These are phyloP conservation scores for Coccyzus lansbergi DNA, from an alignment of 2,797 vertebrate genomes.

Conservation along the genomic window DNA sequence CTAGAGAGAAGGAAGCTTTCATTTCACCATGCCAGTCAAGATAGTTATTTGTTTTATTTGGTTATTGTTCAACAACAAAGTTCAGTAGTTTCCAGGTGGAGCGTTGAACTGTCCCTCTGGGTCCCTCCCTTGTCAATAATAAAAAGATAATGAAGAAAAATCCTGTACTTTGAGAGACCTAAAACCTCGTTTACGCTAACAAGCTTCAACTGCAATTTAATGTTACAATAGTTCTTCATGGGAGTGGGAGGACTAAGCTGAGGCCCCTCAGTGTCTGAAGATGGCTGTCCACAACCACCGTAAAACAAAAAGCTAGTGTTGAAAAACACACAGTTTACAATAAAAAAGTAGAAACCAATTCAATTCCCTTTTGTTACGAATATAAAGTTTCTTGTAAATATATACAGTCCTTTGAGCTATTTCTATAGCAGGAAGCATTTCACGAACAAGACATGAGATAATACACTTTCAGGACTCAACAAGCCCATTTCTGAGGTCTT, in stretches of 20 bases:
- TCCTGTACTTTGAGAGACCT: conserved; percentile 74
- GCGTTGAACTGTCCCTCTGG: conserved; percentile 54
- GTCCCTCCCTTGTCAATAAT: conserved; percentile 73
- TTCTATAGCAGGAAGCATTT: conserved; percentile 82
- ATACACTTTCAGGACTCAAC: conserved; percentile 72
- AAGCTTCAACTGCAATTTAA: conserved; percentile 68
- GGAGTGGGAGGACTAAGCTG: conserved; percentile 65
- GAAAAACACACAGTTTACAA: conserved; percentile 86
- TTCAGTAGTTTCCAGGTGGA: conserved; percentile 72
- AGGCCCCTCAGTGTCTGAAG: conserved; percentile 68
- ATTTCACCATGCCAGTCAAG: conserved; percentile 58
- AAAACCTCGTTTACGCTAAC: conserved; percentile 71
- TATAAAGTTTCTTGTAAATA: conserved; percentile 86
- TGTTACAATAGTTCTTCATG: conserved; percentile 72
- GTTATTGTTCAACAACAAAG: conserved; percentile 76
- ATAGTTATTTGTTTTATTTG: conserved; percentile 80
- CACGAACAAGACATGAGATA: conserved; percentile 77
- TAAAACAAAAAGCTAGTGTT: conserved; percentile 80
- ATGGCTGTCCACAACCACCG: conserved; percentile 72
- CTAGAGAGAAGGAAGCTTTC: conserved; percentile 60
- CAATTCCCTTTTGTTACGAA: conserved; percentile 84
- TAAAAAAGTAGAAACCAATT: conserved; percentile 90
- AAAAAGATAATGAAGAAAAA: conserved; percentile 81
- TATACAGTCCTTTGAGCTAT: conserved; percentile 83
- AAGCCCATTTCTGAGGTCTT: conserved; percentile 73